Conservation (phyloP, 2,113 vertebrate genomes). For the Lanius ludovicianus region DNA sequence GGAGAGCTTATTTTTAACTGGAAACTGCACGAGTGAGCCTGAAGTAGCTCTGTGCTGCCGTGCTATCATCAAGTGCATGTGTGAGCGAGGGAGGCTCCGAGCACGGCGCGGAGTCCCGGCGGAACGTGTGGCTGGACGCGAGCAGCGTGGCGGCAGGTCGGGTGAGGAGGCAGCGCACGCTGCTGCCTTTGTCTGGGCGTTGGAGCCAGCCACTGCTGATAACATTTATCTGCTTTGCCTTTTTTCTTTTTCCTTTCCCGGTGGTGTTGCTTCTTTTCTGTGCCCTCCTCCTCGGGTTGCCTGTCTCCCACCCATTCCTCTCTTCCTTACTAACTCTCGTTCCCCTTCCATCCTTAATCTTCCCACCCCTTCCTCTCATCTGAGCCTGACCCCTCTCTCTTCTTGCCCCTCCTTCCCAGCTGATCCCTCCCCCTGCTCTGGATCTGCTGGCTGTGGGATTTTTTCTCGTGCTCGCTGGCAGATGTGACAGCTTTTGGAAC, state of each 20-base stretch:
- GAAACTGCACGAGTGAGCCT: not conserved
- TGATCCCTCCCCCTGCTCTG: slow-evolving; percentile 62
- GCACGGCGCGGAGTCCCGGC: not conserved
- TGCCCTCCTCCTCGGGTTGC: not conserved
- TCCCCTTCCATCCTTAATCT: not conserved
- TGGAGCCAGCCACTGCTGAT: not conserved
- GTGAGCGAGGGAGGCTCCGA: not conserved
- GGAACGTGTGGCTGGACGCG: not conserved
- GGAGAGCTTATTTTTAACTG: slow-evolving; percentile 25
- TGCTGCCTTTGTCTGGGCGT: not conserved
- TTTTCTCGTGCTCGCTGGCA: slow-evolving; percentile 52
- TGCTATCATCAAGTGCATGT: not conserved
- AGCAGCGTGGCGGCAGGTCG: not conserved
- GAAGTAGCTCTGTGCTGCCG: not conserved
- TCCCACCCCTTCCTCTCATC: slow-evolving; percentile 49
- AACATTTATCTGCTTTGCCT: not conserved
- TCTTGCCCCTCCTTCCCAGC: slow-evolving; percentile 50
- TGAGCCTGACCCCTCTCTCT: slow-evolving; percentile 55
- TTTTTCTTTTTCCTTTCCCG: not conserved
- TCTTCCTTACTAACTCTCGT: not conserved
- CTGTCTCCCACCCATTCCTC: not conserved
- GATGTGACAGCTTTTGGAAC: slow-evolving; percentile 67
- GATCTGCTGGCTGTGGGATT: slow-evolving; percentile 44
- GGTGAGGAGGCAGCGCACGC: not conserved
- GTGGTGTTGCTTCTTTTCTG: not conserved